Conservation (phyloP, 2,797 vertebrate species). For the Coccyzus lansbergi region DNA sequence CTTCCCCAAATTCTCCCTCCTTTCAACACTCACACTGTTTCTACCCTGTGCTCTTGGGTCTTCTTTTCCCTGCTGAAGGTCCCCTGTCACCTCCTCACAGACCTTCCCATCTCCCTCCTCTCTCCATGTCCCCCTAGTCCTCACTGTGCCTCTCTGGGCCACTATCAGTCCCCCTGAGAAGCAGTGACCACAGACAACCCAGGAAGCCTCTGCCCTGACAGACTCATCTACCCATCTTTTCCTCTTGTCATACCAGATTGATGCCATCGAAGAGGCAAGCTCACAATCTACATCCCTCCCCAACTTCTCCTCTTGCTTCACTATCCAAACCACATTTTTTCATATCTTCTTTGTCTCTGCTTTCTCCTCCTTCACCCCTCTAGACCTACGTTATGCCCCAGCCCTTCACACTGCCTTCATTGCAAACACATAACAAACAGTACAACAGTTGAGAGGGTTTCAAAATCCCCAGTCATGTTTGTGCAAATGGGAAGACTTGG, state of each 20-base stretch:
- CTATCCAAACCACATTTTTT: neutral
- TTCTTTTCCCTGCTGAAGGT: neutral
- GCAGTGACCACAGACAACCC: neutral
- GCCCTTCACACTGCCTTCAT: neutral
- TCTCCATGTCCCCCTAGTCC: neutral
- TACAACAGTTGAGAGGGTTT: neutral
- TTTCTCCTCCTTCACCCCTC: neutral
- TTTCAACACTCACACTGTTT: neutral
- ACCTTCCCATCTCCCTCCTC: neutral
- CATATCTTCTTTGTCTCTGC: neutral
- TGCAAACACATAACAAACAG: neutral
- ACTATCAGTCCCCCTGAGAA: neutral
- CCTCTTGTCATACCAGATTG: neutral
- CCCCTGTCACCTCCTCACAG: neutral
- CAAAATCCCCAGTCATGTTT: neutral
- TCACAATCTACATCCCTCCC: neutral
- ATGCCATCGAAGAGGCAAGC: neutral
- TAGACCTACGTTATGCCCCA: neutral
- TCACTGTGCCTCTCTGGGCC: neutral
- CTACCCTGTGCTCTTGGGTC: neutral
- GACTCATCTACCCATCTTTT: neutral
- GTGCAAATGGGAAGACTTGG: neutral
- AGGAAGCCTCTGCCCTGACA: neutral
- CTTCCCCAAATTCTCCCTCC: neutral
- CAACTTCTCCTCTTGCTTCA: conserved; percentile 10